Percentiles rank a stretch among this genome's conserved stretches.
These are phyloP conservation scores for Noctua comes DNA, from an alignment of 2,888 invertebrate species.

Conservation along the genomic window DNA sequence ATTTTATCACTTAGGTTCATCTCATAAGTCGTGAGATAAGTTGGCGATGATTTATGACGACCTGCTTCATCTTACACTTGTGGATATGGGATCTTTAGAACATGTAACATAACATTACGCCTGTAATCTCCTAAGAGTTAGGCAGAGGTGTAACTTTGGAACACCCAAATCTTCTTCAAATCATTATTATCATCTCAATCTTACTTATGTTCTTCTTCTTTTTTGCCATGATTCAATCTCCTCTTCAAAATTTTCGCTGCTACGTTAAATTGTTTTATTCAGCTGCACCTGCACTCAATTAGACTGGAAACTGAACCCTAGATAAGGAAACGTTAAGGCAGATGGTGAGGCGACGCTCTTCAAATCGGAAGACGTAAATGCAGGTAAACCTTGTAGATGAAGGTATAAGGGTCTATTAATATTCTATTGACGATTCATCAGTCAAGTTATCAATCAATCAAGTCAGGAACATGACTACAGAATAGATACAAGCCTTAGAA, in stretches of 20 bases:
- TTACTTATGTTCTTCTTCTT: not conserved
- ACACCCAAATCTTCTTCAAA: not conserved
- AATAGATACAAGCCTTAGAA: not conserved
- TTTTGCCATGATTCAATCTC: not conserved
- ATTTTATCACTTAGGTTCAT: slow-evolving; percentile 62
- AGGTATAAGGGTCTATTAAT: slow-evolving; percentile 7
- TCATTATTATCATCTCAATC: not conserved
- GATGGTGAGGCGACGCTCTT: not conserved
- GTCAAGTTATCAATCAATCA: slow-evolving; percentile 34
- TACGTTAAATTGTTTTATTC: too few species aligned
- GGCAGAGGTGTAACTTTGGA: not conserved
- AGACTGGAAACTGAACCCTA: not conserved
- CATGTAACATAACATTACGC: not conserved
- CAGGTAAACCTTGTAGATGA: slow-evolving; percentile 6
- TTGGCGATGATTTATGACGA: slow-evolving; percentile 49
- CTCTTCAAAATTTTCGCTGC: not conserved
- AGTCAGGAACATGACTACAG: not conserved
- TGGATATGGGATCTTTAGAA: not conserved
- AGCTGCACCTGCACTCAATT: too few species aligned
- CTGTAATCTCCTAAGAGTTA: too few species aligned
- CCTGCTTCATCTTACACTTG: slow-evolving; percentile 10
- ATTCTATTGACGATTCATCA: slow-evolving; percentile 29
- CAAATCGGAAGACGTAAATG: not conserved
- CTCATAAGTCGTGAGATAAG: slow-evolving; percentile 61
- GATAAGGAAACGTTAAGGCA: not conserved